Percentiles rank a stretch among this genome's conserved stretches.
Evolutionary conservation across 2,888 invertebrate species (phyloP).

Genomic region (Epiblema foenella): DNA sequence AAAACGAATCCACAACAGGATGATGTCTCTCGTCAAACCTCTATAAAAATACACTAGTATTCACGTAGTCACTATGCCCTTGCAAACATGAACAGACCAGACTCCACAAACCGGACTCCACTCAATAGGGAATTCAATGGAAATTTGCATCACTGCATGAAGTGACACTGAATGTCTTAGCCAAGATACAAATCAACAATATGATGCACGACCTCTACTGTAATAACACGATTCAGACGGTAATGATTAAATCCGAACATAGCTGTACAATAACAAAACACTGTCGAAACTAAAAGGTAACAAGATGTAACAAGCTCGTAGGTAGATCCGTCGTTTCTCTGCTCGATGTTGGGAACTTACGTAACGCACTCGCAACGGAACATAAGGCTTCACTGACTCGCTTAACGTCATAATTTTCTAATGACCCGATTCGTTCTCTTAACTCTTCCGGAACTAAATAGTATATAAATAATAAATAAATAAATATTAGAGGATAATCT

Average conservation of each 20-base stretch:
- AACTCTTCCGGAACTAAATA: background rate
- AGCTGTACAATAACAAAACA: background rate
- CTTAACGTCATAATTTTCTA: background rate
- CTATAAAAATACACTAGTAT: too few species aligned
- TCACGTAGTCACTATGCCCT: too few species aligned
- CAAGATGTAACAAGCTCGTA: background rate
- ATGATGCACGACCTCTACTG: background rate
- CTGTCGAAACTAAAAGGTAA: conserved; percentile 35
- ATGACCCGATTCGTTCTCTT: background rate
- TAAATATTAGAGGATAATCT: too few species aligned
- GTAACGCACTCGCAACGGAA: background rate
- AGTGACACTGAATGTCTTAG: background rate
- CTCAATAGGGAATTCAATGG: background rate
- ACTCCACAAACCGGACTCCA: too few species aligned
- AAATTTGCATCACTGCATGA: background rate
- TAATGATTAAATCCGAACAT: conserved; percentile 19
- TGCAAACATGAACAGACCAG: too few species aligned
- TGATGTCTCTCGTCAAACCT: too few species aligned
- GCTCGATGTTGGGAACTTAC: background rate
- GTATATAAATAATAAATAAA: too few species aligned
- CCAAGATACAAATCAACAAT: background rate
- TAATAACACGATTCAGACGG: conserved; percentile 15
- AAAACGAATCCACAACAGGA: too few species aligned
- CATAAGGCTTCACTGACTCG: conserved; percentile 1
- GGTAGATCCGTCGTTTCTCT: background rate